Evolutionary conservation across 2,888 invertebrate genomes (phyloP), one percentile per base, ranked within the genome.

Genomic region (Nowickia ferox): DNA sequence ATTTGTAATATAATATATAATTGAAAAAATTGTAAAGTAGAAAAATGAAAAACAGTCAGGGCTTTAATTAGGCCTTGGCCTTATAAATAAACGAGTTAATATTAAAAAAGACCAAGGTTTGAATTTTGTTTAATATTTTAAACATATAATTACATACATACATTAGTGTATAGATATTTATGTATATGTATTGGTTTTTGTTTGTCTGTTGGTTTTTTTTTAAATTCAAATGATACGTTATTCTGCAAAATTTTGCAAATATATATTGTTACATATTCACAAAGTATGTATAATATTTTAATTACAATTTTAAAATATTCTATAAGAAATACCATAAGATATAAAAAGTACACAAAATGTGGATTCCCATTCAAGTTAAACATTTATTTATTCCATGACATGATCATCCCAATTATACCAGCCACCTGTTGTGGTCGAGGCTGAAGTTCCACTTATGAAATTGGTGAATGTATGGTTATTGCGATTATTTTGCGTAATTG

Each of bases 341-440:
- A 19, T 11, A 42, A 22, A 40, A 55, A 1, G 1, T 22, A 0
- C 9, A 68, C 19, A 57, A 42, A 53, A 68, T n/a, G 9, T 48
- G 40, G 3, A 13, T 57, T 17, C 10, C 17, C 44, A 46, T 57
- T 30, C n/a, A 22, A 11, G 10, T 77, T 51, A 6, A 38, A 48
- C 11, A 11, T 30, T 17, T 44, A 40, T 83, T 84, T 80, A 88
- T 46, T 89, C 88, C 88, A 89, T 88, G 48, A 85, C 87, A 87
- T 81, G 85, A 81, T 88, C 88, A 81, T 89, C 87, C 87, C 87
- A 87, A 65, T 79, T 82, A 76, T 86, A 82, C 84, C 81, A 86
- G 55, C 83, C 81, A 46, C 81, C 71, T 55, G 76, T 76, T 51
- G 72, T 44, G 38, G 53, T 63, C n/a, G 79, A 44, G 19, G 59